phyloP scores from a whole-genome alignment of 2,888 invertebrate genomes.

The Drosophila borborema region DNA sequence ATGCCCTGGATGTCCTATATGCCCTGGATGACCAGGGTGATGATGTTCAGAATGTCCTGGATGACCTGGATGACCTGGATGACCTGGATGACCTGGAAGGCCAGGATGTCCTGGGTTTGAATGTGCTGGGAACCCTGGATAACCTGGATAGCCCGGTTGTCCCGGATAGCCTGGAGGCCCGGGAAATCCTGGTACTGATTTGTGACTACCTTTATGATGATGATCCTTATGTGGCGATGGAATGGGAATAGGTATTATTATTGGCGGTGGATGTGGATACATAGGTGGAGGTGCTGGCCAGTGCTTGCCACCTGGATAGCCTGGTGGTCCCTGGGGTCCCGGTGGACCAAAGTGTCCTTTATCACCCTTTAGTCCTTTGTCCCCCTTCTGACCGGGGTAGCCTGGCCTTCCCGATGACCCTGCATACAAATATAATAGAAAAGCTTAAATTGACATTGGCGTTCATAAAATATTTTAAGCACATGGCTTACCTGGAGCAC shows the following conservation, averaged over 20 bases:
- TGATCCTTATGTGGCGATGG: conserved; percentile 31
- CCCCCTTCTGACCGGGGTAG: conserved; percentile 40
- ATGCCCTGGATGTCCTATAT: background rate
- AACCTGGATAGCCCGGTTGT: conserved; percentile 18
- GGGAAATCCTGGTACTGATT: conserved; percentile 26
- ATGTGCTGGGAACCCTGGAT: conserved; percentile 13
- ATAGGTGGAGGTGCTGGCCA: conserved; percentile 35
- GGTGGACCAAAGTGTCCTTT: conserved; percentile 40
- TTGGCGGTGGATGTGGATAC: conserved; percentile 39
- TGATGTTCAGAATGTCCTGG: background rate
- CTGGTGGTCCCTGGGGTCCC: conserved; percentile 45
- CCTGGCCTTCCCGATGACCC: conserved; percentile 35
- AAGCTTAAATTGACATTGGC: background rate
- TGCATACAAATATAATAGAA: background rate
- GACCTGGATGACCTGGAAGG: background rate
- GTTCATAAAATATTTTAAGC: background rate
- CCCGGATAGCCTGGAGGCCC: conserved; percentile 30
- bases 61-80: background rate
- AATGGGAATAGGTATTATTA: conserved; percentile 47
- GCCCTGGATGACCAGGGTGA: background rate
- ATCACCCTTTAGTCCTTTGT: conserved; percentile 49
- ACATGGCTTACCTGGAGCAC: conserved; percentile 21
- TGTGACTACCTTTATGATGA: conserved; percentile 25
- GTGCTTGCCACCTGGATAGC: conserved; percentile 15
- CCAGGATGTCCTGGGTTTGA: conserved; percentile 10